Percentiles rank a stretch among this genome's conserved stretches.
Conservation (phyloP, 2,888 invertebrate genomes). For the Taphrorychus bicolor region DNA sequence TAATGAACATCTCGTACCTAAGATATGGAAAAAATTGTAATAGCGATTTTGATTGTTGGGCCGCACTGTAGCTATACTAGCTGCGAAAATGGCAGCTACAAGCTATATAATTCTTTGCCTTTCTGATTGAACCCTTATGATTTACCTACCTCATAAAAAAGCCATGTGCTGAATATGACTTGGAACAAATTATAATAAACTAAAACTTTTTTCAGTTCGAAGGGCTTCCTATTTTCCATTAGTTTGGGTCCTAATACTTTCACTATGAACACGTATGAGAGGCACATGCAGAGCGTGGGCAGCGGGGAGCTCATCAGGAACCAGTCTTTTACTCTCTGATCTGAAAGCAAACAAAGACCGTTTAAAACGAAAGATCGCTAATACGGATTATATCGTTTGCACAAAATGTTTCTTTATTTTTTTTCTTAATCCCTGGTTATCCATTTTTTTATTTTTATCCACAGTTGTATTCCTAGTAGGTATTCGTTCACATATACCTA, state of each 20-base stretch:
- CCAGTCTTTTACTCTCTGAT: constrained; percentile 90
- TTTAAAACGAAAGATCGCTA: too few species aligned
- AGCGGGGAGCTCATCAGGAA: constrained; percentile 88
- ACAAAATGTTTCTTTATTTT: too few species aligned
- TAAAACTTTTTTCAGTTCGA: constrained; percentile 79
- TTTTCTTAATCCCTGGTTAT: too few species aligned
- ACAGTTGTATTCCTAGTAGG: too few species aligned
- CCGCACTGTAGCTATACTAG: too few species aligned
- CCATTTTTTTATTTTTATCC: too few species aligned
- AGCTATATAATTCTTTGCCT: background rate
- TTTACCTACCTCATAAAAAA: constrained; percentile 86
- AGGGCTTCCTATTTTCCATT: constrained; percentile 91
- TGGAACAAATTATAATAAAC: constrained; percentile 89
- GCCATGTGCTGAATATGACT: constrained; percentile 88
- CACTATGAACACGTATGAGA: constrained; percentile 84
- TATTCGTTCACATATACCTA: too few species aligned
- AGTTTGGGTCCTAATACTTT: constrained; percentile 82
- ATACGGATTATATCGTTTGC: too few species aligned
- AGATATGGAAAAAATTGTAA: too few species aligned
- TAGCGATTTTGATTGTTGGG: background rate
- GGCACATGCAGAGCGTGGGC: constrained; percentile 83
- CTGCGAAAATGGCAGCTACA: too few species aligned
- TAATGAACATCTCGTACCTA: too few species aligned
- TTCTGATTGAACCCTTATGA: too few species aligned
- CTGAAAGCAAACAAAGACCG: constrained; percentile 62